Conservation (phyloP, 2,113 vertebrate genomes). For the Pteropus alecto region DNA sequence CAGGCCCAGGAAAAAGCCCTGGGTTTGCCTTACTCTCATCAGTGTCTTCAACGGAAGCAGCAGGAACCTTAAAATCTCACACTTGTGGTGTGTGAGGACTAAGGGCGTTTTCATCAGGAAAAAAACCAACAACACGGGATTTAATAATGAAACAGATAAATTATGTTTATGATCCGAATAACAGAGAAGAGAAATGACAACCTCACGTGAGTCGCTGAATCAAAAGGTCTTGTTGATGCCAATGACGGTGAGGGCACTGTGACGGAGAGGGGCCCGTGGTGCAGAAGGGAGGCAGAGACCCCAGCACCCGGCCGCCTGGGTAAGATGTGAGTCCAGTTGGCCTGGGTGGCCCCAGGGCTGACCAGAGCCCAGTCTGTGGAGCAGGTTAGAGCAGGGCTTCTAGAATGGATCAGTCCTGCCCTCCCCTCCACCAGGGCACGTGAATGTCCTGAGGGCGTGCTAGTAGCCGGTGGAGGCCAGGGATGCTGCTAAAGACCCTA, state of each 20-base stretch:
- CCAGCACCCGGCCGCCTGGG: not conserved
- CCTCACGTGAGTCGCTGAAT: not conserved
- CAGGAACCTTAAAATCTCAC: not conserved
- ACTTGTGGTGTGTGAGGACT: not conserved
- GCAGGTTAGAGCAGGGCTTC: not conserved
- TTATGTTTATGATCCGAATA: not conserved
- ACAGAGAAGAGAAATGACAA: not conserved
- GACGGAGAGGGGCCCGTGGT: too few species aligned
- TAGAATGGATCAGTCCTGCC: not conserved
- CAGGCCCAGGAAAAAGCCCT: not conserved
- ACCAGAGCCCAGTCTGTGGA: not conserved
- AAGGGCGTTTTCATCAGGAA: not conserved
- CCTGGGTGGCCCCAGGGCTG: not conserved
- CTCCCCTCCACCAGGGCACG: not conserved
- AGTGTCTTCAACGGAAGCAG: not conserved
- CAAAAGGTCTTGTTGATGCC: not conserved
- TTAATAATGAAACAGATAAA: not conserved
- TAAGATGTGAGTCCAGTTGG: not conserved
- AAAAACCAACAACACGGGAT: not conserved
- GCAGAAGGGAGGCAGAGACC: not conserved
- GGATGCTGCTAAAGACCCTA: not conserved
- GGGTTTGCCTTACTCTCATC: not conserved
- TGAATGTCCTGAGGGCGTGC: not conserved
- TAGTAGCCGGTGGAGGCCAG: not conserved
- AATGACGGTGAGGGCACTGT: not conserved